Conservation (phyloP, 1,140 invertebrate genomes). For the Megathymus violae region DNA sequence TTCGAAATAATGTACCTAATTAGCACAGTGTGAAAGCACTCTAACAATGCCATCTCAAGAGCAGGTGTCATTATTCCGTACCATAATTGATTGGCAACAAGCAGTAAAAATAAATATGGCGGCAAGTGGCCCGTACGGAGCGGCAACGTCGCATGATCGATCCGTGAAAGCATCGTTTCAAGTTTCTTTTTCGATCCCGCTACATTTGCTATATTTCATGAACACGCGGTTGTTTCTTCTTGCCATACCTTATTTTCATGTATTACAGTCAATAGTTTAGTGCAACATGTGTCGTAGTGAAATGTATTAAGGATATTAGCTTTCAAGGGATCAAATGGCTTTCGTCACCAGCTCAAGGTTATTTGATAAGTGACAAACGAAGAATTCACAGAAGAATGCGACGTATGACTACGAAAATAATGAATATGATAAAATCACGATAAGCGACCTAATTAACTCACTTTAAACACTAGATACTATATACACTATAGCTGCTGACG, state of each 20-base stretch:
- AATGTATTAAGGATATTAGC: neutral
- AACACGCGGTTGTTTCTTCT: no score
- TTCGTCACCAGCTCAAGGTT: no score
- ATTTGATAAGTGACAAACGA: no score
- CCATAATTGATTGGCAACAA: slow-evolving; percentile 75
- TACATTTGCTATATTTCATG: slow-evolving; percentile 24
- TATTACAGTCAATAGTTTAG: slow-evolving; percentile 7
- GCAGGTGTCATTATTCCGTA: slow-evolving; percentile 70
- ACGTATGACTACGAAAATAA: no score
- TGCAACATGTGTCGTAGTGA: neutral
- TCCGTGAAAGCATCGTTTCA: slow-evolving; percentile 52
- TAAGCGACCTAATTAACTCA: no score
- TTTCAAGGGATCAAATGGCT: no score
- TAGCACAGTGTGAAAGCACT: slow-evolving; percentile 7
- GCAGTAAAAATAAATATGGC: slow-evolving; percentile 71
- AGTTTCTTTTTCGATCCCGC: slow-evolving; percentile 44
- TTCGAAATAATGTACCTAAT: no score
- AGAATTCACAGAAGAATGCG: no score
- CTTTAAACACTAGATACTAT: no score
- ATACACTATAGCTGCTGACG: no score
- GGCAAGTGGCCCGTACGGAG: slow-evolving; percentile 38
- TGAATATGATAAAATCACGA: no score
- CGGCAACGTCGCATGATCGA: slow-evolving; percentile 56
- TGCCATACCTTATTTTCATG: neutral
- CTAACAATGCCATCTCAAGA: slow-evolving; percentile 8